These are phyloP conservation scores for Chrysotoxum bicinctum DNA, from an alignment of 2,888 invertebrate genomes.

Conservation along the genomic window DNA sequence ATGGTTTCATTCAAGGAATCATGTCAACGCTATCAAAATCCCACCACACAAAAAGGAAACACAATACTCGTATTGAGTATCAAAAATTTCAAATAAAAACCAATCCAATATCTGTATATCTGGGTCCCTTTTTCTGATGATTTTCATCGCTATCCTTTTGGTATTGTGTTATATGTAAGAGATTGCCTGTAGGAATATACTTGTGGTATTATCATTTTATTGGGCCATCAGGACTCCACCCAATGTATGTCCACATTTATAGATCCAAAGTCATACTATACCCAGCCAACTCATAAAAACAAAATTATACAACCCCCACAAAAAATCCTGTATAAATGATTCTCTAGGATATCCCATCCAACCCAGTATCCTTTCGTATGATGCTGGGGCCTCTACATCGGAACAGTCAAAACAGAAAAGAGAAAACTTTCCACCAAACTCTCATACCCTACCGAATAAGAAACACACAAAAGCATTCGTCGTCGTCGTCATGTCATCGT, in stretches of 20 bases:
- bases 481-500: background rate
- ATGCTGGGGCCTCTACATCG: constrained; percentile 15
- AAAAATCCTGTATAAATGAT: constrained; percentile 45
- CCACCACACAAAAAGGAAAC: constrained; percentile 14
- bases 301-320: constrained; percentile 49
- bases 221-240: constrained; percentile 69
- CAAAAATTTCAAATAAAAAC: constrained; percentile 50
- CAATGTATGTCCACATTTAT: constrained; percentile 69
- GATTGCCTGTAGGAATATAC: constrained; percentile 56
- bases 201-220: constrained; percentile 72
- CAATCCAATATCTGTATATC: constrained; percentile 57
- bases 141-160: constrained; percentile 25
- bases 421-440: constrained; percentile 46
- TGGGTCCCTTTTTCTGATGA: constrained; percentile 2
- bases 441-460: constrained; percentile 57
- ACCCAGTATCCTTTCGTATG: background rate
- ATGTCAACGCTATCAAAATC: constrained; percentile 51
- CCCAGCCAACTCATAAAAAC: constrained; percentile 53
- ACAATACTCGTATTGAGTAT: constrained; percentile 4
- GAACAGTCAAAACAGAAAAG: constrained; percentile 17
- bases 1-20: constrained; percentile 29
- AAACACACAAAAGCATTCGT: constrained; percentile 45
- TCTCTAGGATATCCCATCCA: constrained; percentile 30
- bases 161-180: constrained; percentile 36
- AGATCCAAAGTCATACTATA: constrained; percentile 54